A percentile compares a stretch with the other conserved stretches of the same genome.
Evolutionary conservation across 2,113 vertebrate species (phyloP).

Genomic region (Xyrauchen texanus): DNA sequence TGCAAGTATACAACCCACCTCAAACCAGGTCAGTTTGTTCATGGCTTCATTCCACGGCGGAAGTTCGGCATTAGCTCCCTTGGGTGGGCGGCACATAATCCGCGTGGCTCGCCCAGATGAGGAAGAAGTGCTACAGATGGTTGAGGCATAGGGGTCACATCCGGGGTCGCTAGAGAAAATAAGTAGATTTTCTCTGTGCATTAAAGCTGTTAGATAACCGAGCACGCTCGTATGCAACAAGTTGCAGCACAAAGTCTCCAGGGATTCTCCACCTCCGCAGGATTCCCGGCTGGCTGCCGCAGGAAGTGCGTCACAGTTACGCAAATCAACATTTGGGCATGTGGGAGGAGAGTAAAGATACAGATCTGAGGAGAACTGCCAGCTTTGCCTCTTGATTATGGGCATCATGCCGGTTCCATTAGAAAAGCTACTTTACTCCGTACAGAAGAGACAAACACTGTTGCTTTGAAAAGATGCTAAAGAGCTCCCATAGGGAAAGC

Average conservation of each 20-base stretch:
- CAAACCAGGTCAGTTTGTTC: background rate
- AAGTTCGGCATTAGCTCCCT: background rate
- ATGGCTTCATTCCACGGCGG: background rate
- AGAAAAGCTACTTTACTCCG: background rate
- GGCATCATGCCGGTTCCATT: conserved; percentile 23
- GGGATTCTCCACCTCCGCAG: conserved; percentile 21
- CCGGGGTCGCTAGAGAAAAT: conserved; percentile 3
- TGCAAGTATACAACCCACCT: background rate
- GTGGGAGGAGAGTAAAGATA: background rate
- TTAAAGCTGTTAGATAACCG: background rate
- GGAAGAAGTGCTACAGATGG: background rate
- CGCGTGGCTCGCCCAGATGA: background rate
- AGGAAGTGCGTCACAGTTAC: conserved; percentile 7
- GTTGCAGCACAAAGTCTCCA: conserved; percentile 10
- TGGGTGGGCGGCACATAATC: background rate
- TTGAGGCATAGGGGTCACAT: conserved; percentile 19
- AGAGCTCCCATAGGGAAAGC: conserved; percentile 16
- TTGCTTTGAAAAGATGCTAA: conserved; percentile 6
- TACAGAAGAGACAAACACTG: background rate
- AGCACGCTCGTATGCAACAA: background rate
- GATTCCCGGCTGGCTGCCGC: background rate
- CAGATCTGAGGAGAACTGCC: conserved; percentile 1
- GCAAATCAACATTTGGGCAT: conserved; percentile 10
- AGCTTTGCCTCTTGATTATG: background rate
- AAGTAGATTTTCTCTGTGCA: conserved; percentile 39